Evolutionary conservation across 1,140 invertebrate genomes (phyloP).

Genomic region (Pseudomyrmex dendroicus): DNA sequence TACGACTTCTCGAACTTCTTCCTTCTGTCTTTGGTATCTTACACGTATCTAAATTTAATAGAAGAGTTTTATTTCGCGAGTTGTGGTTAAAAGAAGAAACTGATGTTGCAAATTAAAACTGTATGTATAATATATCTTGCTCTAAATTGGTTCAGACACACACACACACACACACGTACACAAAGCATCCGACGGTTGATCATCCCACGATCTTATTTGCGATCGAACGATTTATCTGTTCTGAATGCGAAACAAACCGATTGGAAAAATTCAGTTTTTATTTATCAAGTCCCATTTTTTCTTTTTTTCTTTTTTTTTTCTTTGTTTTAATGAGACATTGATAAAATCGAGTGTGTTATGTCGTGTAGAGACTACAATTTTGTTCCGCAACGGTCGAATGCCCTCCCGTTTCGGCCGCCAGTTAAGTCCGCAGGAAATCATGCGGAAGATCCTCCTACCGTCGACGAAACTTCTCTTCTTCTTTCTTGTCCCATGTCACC

Average conservation of each 20-base stretch:
- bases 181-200: neutral
- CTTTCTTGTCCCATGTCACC: conserved; percentile 59
- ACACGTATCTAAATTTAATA: neutral
- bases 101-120: no score
- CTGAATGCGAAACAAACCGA: neutral
- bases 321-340: conserved; percentile 19
- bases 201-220: neutral
- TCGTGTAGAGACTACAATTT: conserved; percentile 33
- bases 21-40: neutral
- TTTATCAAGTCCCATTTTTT: neutral
- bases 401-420: conserved; percentile 56
- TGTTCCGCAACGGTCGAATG: conserved; percentile 45
- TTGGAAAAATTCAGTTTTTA: neutral
- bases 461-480: conserved; percentile 57
- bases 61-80: neutral
- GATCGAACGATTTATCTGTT: neutral
- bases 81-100: no score
- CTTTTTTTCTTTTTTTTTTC: neutral
- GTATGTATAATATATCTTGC: no score
- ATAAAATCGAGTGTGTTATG: conserved; percentile 48
- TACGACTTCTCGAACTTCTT: conserved; percentile 15
- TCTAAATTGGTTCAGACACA: neutral
- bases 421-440: conserved; percentile 55
- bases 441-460: conserved; percentile 61
- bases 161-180: neutral